Percentiles rank a stretch among this genome's conserved stretches.
These are phyloP conservation scores for Otolemur crassicaudatus DNA, from an alignment of 2,797 vertebrate genomes.

Conservation along the genomic window DNA sequence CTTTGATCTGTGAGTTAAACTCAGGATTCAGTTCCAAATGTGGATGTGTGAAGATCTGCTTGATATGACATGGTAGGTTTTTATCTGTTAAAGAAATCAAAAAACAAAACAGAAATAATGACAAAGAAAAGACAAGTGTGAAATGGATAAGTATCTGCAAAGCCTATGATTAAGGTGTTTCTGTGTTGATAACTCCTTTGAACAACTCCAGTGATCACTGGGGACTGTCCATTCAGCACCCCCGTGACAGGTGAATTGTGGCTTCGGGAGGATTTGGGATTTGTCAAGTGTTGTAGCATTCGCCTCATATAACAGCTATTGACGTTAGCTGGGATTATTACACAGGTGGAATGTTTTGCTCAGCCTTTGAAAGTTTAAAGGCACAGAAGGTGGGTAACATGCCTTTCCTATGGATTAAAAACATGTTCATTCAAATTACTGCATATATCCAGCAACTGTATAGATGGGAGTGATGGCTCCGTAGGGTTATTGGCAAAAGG, in stretches of 20 bases:
- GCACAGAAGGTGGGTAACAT: conserved; percentile 65
- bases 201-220: conserved; percentile 7
- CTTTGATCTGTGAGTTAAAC: conserved; percentile 93
- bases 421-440: conserved; percentile 65
- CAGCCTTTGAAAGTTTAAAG: conserved; percentile 74
- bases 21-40: conserved; percentile 91
- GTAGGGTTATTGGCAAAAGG: neutral
- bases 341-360: conserved; percentile 57
- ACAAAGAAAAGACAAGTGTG: conserved; percentile 59
- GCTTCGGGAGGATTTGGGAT: conserved; percentile 13
- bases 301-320: neutral
- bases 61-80: conserved; percentile 91
- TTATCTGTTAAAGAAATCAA: conserved; percentile 86
- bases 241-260: neutral
- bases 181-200: neutral
- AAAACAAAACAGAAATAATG: conserved; percentile 81
- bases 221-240: neutral
- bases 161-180: neutral
- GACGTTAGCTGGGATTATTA: conserved; percentile 43
- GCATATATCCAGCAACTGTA: conserved; percentile 50
- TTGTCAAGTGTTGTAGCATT: conserved; percentile 58
- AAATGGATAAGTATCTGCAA: conserved; percentile 74
- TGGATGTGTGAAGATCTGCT: conserved; percentile 93
- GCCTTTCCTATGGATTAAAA: conserved; percentile 66
- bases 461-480: neutral